Base-by-base conservation (phyloP, 2,888 invertebrate species). In the Neelides folsomi region DNA sequence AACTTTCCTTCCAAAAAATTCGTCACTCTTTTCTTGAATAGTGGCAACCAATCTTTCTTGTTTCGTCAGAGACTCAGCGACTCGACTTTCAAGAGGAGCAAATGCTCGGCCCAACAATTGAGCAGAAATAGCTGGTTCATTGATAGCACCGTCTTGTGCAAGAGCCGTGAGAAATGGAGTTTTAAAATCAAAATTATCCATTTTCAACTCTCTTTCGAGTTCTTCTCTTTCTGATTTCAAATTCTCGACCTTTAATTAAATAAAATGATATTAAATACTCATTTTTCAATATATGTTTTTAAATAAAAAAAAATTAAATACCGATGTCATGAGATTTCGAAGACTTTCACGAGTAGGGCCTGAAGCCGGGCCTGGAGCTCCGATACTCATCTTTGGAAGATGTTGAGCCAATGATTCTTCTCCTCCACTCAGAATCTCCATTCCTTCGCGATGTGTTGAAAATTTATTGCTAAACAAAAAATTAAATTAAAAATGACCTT, bases 141-240 rank as follows among this genome's bases (percentile, higher is more conserved):
- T 82, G 37, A 88, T 81, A 1, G 80, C 79, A 2, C 86, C 86
- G 66, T 86, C 84, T 65, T 81, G 77, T 5, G 81, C 77, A 54
- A 90, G 70, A 0, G 88, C 84, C 18, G 74, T 72, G 64, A 88
- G 72, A 70, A 93, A 90, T 65, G 78, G 78, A 19, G 79, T 77
- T 68, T 87, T 84, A 81, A 94, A 87, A 68, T 87, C 86, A 47
- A 80, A 78, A 9, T 82, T 80, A 4, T 82, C 76, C 41, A 80
- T 80, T 67, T 87, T 87, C 37, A 94, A 73, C 71, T 90, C 87
- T 2, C 80, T 80, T 75, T 95, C 94, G 61, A 93, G 79, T 5
- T 79, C 80, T 71, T 93, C 93, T 43, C 95, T 79, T 72, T 92
- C 90, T 3, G 83, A 83, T 74, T 89, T 90, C 44, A 92, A 75